Evolutionary conservation across 2,888 invertebrate genomes (phyloP).

Genomic region (Apamea monoglypha): DNA sequence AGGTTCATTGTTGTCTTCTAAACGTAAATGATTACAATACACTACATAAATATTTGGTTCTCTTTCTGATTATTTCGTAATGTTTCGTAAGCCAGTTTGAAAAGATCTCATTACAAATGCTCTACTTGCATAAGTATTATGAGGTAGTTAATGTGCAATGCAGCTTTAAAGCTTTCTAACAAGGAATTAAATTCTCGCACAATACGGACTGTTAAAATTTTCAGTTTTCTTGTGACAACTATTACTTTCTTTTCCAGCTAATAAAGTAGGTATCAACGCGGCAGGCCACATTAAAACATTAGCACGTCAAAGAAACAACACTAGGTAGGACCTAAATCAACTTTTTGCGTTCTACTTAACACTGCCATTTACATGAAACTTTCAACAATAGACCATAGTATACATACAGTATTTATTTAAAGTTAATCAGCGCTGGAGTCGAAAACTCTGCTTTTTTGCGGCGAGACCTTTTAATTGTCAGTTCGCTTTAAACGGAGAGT

Average conservation of each 20-base stretch:
- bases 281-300: constrained; percentile 5
- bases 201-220: neutral
- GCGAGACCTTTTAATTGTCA: constrained; percentile 81
- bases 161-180: neutral
- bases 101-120: neutral
- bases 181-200: neutral
- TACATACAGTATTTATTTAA: constrained; percentile 58
- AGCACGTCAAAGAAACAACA: constrained; percentile 40
- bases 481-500: constrained; percentile 82
- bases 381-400: constrained; percentile 52
- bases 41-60: neutral
- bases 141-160: neutral
- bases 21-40: constrained; percentile 31
- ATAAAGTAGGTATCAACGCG: constrained; percentile 16
- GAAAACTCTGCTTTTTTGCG: constrained; percentile 71
- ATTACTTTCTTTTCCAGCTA: neutral
- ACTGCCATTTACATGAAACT: constrained; percentile 63
- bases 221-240: neutral
- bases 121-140: neutral
- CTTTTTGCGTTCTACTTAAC: constrained; percentile 53
- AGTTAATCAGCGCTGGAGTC: constrained; percentile 58
- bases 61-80: neutral
- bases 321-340: constrained; percentile 48
- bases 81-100: neutral
- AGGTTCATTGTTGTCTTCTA: constrained; percentile 55